Base-by-base conservation (phyloP, 1,140 invertebrate species). In the Diplogasteroides magnus region DNA sequence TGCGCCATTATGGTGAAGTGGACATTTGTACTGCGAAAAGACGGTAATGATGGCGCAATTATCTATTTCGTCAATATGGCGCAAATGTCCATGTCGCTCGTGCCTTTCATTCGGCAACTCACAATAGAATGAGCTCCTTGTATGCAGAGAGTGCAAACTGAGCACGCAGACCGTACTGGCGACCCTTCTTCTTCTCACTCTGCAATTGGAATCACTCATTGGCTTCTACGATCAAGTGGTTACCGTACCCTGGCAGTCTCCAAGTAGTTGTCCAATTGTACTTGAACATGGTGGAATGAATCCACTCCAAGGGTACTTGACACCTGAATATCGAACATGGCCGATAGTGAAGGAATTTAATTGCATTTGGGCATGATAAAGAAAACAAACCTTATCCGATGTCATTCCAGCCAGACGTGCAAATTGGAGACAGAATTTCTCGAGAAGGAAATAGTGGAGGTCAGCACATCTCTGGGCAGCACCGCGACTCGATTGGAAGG, bases 251-350 rank as follows among this genome's bases (percentile, higher is more conserved):
- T 90, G 88, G 91, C 91, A 79, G 58, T 62, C 25, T 95, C 93
- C 80, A 90, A 89, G 83, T 91, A 94, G 72, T 89, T 89, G 78
- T 93, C 91, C 85, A 97, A 88, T 84, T 93, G 89, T 76, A 90
- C 90, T 85, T 97, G 92, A 2, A 96, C 89, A 82, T 92, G 92
- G 84, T 97, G 92, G 84, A 97, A 96, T 70, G 89, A 89, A 68
- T 90, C 88, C 0, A 91, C 88, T 14, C 82, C 82, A 73, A 84
- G 75, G 1, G 83, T 84, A 68, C 83, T 83, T 11, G n/a, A 13
- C 15, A 73, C 71, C 70, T 72, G 32, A 73, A 73, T 11, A 11
- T 62, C 14, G 14, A 2, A n/a, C n/a, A n/a, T n/a, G n/a, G n/a
- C n/a, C n/a, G n/a, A n/a, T n/a, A n/a, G n/a, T n/a, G n/a, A n/a